Evolutionary conservation across 2,113 vertebrate genomes (phyloP).

Genomic region (Rafetus swinhoei): DNA sequence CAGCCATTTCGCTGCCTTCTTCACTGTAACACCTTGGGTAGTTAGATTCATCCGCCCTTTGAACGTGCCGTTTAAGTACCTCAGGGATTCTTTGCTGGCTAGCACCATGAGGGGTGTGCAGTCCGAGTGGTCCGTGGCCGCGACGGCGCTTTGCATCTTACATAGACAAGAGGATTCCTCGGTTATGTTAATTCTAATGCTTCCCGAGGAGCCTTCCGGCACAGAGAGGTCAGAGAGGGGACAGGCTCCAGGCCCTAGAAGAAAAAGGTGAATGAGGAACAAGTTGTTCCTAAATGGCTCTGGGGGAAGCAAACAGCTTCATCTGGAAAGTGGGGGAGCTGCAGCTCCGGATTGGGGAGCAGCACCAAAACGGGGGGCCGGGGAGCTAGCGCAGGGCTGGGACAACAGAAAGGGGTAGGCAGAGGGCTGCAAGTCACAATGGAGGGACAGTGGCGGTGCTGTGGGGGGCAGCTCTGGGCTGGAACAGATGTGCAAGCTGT

Average conservation of each 20-base stretch:
- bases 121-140: too few species aligned
- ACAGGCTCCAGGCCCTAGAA: neutral
- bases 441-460: too few species aligned
- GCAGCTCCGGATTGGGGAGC: too few species aligned
- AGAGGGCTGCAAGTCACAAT: neutral
- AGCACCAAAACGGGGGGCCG: too few species aligned
- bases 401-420: too few species aligned
- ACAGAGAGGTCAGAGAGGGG: neutral
- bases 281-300: neutral
- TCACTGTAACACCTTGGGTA: neutral
- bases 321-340: neutral
- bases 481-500: too few species aligned
- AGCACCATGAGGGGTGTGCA: neutral
- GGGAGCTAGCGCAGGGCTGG: too few species aligned
- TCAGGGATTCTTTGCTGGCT: fast-evolving
- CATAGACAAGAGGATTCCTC: neutral
- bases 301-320: neutral
- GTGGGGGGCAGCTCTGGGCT: too few species aligned
- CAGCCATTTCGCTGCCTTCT: neutral
- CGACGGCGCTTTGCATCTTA: neutral
- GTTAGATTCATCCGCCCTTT: fast-evolving
- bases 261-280: neutral
- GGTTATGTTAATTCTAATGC: neutral
- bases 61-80: neutral
- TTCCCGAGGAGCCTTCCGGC: neutral